These are phyloP conservation scores for Pterois miles DNA, from an alignment of 2,797 vertebrate species.

Conservation along the genomic window DNA sequence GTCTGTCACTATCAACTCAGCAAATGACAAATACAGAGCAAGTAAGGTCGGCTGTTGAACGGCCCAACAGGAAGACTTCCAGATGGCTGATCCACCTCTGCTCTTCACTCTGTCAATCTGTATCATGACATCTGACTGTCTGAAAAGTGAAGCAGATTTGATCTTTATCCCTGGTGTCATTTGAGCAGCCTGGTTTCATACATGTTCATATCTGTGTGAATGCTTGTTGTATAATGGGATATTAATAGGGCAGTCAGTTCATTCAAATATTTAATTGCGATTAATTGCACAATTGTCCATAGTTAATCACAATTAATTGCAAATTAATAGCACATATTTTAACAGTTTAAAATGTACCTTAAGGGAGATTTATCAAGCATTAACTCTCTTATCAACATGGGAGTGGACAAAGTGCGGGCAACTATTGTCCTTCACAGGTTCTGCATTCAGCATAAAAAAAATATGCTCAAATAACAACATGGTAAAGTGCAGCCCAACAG, in stretches of 20 bases:
- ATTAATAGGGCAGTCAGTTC: neutral
- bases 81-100: conserved; percentile 44
- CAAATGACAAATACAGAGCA: conserved; percentile 38
- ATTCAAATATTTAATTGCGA: too few relatives aligned
- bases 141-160: neutral
- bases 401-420: too few relatives aligned
- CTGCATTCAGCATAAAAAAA: too few relatives aligned
- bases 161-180: neutral
- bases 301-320: too few relatives aligned
- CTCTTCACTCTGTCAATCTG: conserved; percentile 8
- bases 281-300: too few relatives aligned
- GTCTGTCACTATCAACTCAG: conserved; percentile 47
- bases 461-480: too few relatives aligned
- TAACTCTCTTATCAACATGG: too few relatives aligned
- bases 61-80: conserved; percentile 23
- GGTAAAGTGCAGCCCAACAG: too few relatives aligned
- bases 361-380: too few relatives aligned
- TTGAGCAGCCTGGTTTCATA: neutral
- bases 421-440: too few relatives aligned
- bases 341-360: too few relatives aligned
- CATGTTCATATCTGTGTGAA: conserved; percentile 7
- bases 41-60: conserved; percentile 4
- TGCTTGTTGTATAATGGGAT: neutral
- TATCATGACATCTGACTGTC: conserved; percentile 30
- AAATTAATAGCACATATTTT: too few relatives aligned